Evolutionary conservation across 2,797 vertebrate species (phyloP).

Genomic region (Pseudocheirus occidentalis): DNA sequence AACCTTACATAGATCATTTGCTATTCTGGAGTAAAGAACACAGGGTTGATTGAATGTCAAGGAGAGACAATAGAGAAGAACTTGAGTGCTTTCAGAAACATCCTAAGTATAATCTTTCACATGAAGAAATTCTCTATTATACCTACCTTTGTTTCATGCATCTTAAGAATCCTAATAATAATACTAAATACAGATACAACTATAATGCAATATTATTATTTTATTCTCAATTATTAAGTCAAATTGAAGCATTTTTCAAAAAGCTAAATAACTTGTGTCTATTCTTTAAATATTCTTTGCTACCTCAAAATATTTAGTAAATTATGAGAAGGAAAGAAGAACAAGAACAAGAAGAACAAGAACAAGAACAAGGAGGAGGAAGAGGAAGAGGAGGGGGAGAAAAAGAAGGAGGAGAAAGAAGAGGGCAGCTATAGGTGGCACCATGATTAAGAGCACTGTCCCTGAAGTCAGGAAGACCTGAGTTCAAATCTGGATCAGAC

Average conservation of each 20-base stretch:
- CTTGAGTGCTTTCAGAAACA: neutral
- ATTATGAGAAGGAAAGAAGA: neutral
- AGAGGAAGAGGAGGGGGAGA: no score
- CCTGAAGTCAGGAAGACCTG: no score
- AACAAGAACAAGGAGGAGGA: no score
- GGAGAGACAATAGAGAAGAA: neutral
- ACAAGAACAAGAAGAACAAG: rapidly evolving
- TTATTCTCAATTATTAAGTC: neutral
- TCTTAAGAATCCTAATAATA: neutral
- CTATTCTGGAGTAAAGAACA: neutral
- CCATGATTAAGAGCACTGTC: no score
- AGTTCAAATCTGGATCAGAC: no score
- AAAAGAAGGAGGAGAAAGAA: no score
- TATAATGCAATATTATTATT: neutral
- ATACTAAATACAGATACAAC: neutral
- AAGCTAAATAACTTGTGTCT: neutral
- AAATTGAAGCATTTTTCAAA: neutral
- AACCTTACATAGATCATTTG: neutral
- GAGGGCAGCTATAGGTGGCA: no score
- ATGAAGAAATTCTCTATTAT: neutral
- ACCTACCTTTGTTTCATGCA: neutral
- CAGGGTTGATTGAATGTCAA: neutral
- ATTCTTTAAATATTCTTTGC: neutral
- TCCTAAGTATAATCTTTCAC: neutral
- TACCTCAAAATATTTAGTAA: neutral